A percentile compares a stretch with the other conserved stretches of the same genome.
Conservation (phyloP, 2,797 vertebrate genomes). For the Anabacerthia variegaticeps region DNA sequence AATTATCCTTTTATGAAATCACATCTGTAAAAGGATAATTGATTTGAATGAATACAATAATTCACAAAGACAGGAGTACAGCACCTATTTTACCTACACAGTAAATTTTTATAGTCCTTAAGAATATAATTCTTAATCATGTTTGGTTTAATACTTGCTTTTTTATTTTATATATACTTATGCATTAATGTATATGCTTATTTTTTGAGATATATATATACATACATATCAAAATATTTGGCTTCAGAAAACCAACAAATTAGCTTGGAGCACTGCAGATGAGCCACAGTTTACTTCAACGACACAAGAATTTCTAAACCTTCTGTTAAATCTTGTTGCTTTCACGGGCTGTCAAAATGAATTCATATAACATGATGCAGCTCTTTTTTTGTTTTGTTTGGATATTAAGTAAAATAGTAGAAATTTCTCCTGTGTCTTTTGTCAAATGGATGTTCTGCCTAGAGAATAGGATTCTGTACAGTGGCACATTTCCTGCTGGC, state of each 20-base stretch:
- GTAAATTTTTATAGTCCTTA: not conserved
- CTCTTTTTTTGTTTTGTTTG: not conserved
- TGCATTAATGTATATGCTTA: not conserved
- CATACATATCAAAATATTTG: not conserved
- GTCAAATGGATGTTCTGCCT: not conserved
- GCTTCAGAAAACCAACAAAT: not conserved
- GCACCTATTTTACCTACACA: not conserved
- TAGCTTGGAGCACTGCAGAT: not conserved
- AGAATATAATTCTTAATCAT: not conserved
- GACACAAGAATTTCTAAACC: not conserved
- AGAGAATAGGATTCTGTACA: not conserved
- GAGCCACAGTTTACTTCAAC: not conserved
- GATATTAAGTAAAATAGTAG: not conserved
- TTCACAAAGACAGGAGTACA: not conserved
- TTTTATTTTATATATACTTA: not conserved
- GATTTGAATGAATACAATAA: conserved; percentile 36
- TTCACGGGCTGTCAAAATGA: not conserved
- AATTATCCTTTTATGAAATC: conserved; percentile 49
- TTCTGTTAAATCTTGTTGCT: not conserved
- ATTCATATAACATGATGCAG: not conserved
- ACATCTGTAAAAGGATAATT: conserved; percentile 46
- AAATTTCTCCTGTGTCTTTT: not conserved
- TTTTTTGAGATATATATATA: not conserved
- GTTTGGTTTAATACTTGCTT: not conserved
- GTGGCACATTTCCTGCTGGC: not conserved